phyloP scores from a whole-genome alignment of 2,888 invertebrate species.

The Patella depressa region DNA sequence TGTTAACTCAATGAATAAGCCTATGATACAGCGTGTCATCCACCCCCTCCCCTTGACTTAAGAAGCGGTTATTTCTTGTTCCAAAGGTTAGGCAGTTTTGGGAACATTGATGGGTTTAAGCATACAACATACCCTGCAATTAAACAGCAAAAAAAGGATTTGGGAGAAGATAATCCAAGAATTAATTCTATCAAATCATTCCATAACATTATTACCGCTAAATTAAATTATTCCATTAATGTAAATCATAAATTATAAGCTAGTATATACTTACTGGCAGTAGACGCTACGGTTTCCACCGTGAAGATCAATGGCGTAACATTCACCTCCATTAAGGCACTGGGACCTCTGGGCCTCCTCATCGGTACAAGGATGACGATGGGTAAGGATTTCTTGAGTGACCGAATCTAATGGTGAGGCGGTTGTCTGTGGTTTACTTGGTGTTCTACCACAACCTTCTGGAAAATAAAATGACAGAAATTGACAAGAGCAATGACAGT shows the following conservation, averaged over 20 bases:
- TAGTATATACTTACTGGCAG: constrained; percentile 29
- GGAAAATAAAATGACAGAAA: neutral
- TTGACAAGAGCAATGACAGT: neutral
- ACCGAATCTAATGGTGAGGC: constrained; percentile 18
- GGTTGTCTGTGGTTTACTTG: constrained; percentile 30
- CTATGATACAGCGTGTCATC: too few species aligned
- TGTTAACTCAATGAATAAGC: too few species aligned
- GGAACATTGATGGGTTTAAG: too few species aligned
- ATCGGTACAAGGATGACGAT: constrained; percentile 27
- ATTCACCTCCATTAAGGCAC: constrained; percentile 33
- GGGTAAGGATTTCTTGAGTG: constrained; percentile 16
- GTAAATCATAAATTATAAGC: neutral
- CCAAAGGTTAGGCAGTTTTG: too few species aligned
- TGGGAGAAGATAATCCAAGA: too few species aligned
- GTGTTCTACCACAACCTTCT: constrained; percentile 39
- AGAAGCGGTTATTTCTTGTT: too few species aligned
- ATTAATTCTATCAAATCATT: too few species aligned
- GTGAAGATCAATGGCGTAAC: constrained; percentile 30
- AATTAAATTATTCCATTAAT: neutral
- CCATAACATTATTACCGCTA: too few species aligned
- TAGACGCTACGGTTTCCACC: constrained; percentile 27
- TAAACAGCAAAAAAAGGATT: too few species aligned
- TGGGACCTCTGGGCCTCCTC: constrained; percentile 23
- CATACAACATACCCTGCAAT: too few species aligned
- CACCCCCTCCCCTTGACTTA: too few species aligned